These are phyloP conservation scores for Microplitis demolitor DNA, from an alignment of 1,140 invertebrate genomes.

Conservation along the genomic window DNA sequence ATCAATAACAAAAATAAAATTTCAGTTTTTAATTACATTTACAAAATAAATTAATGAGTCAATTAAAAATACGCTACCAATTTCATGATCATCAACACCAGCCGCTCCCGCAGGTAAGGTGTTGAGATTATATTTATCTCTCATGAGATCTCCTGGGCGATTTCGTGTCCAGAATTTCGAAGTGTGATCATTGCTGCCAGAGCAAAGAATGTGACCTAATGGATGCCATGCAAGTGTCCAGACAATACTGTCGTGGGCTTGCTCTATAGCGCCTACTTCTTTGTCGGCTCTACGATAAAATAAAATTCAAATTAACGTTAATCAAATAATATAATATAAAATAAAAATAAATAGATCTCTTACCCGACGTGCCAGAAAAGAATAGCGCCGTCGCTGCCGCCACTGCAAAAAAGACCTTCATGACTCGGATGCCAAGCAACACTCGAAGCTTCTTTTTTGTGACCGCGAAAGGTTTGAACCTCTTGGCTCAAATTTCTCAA, in stretches of 20 bases:
- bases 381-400: constrained; percentile 96
- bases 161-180: constrained; percentile 99
- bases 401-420: constrained; percentile 94
- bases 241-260: constrained; percentile 98
- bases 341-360: constrained; percentile 32
- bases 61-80: constrained; percentile 56
- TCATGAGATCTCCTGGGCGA: constrained; percentile 96
- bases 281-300: constrained; percentile 81
- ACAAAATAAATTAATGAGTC: not conserved
- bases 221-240: constrained; percentile 99
- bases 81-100: constrained; percentile 74
- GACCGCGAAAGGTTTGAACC: constrained; percentile 95
- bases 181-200: constrained; percentile 97
- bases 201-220: constrained; percentile 96
- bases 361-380: constrained; percentile 98
- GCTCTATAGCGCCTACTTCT: constrained; percentile 97
- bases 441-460: constrained; percentile 98
- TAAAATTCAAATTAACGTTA: not conserved
- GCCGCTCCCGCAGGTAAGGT: constrained; percentile 79
- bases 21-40: not conserved
- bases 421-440: constrained; percentile 98
- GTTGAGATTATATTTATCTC: constrained; percentile 97
- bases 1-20: not conserved
- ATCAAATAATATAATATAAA: constrained; percentile 8
- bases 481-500: constrained; percentile 92